Conservation (phyloP, 2,113 vertebrate species). For the Centrocercus urophasianus region DNA sequence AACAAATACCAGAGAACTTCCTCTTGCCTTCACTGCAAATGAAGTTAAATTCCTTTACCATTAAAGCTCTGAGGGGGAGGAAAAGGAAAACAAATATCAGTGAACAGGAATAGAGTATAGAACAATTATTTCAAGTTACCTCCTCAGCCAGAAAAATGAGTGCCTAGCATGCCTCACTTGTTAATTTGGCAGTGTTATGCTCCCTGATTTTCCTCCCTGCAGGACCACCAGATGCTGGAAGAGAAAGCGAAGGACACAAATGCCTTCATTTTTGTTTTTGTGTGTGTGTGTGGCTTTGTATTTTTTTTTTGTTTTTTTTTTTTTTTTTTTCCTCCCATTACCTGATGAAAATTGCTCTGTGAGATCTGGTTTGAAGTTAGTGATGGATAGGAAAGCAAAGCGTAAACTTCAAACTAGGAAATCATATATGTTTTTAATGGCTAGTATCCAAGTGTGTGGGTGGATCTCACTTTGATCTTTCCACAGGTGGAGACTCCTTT, state of each 20-base stretch:
- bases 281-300: too few relatives aligned
- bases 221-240: not conserved
- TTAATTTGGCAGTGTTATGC: not conserved
- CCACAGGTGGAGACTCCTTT: not conserved
- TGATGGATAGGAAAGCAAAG: not conserved
- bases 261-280: too few relatives aligned
- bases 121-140: not conserved
- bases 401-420: not conserved
- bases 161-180: not conserved
- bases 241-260: fast-evolving
- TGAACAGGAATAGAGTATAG: not conserved
- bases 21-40: not conserved
- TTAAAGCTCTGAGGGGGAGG: not conserved
- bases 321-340: not conserved
- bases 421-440: not conserved
- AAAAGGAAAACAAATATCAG: not conserved
- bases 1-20: not conserved
- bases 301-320: not conserved
- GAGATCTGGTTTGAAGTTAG: not conserved
- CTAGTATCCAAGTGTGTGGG: too few relatives aligned
- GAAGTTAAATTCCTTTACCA: not conserved
- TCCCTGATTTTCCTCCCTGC: not conserved
- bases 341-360: not conserved
- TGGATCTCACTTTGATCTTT: not conserved
- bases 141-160: not conserved